These are phyloP conservation scores for Apostichopus parvimensis DNA, from an alignment of 35 echinoderm and acorn worm genomes.

Conservation along the genomic window DNA sequence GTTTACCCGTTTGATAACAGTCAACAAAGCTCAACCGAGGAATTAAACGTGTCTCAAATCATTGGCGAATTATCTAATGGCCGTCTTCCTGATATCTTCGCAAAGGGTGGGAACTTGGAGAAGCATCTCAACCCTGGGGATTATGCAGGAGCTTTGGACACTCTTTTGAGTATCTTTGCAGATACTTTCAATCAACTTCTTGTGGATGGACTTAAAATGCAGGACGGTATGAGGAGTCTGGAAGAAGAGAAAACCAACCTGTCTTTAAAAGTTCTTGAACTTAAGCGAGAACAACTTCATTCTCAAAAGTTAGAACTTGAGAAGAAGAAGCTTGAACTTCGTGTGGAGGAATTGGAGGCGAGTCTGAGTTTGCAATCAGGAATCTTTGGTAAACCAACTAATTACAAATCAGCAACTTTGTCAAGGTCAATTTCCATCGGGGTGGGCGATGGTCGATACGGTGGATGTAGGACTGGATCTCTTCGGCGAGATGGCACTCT, in stretches of 20 bases:
- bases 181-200: constrained; percentile 79
- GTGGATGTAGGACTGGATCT: constrained; percentile 17
- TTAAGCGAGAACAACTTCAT: constrained; percentile 83
- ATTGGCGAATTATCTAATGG: constrained; percentile 55
- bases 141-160: constrained; percentile 68
- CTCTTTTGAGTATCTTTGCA: constrained; percentile 56
- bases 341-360: constrained; percentile 84
- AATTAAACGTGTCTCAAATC: constrained; percentile 16
- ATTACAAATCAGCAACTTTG: constrained; percentile 53
- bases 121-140: constrained; percentile 68
- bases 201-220: constrained; percentile 75
- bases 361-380: constrained; percentile 35
- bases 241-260: constrained; percentile 86
- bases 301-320: constrained; percentile 80
- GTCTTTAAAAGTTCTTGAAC: constrained; percentile 83
- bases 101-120: constrained; percentile 60
- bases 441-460: constrained; percentile 31
- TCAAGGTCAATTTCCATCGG: constrained; percentile 75
- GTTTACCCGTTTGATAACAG: constrained; percentile 78
- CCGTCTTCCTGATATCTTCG: constrained; percentile 61
- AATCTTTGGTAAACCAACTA: constrained; percentile 43
- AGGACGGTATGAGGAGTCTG: constrained; percentile 66
- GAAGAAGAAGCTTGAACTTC: constrained; percentile 88
- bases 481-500: not conserved
- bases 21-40: not conserved